A percentile compares a stretch with the other conserved stretches of the same genome.
phyloP scores from a whole-genome alignment of 2,888 invertebrate genomes.

The Mythimna impura region DNA sequence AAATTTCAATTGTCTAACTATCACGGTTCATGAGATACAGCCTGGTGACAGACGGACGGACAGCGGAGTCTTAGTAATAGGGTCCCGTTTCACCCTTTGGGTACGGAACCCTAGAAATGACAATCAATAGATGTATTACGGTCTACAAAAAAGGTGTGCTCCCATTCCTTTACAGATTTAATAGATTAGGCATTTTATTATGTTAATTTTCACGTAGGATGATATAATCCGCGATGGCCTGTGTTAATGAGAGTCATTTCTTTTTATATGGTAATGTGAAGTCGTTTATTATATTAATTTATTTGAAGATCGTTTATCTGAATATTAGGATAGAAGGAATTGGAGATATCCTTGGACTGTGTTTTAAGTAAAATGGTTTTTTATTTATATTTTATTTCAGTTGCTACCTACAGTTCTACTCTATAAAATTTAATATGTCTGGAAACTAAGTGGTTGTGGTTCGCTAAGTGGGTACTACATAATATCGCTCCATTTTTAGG shows the following conservation, averaged over 20 bases:
- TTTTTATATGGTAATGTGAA: conserved; percentile 57
- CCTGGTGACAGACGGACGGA: too few species aligned
- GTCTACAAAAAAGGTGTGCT: conserved; percentile 48
- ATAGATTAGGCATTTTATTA: conserved; percentile 55
- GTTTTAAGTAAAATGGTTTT: conserved; percentile 25
- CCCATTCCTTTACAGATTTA: conserved; percentile 37
- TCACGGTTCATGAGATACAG: too few species aligned
- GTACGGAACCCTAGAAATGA: conserved; percentile 22
- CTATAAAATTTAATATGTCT: conserved; percentile 4
- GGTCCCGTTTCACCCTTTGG: too few species aligned
- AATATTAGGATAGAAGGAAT: conserved; percentile 36
- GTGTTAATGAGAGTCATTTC: conserved; percentile 58
- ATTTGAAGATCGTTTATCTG: conserved; percentile 51
- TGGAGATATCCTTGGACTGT: conserved; percentile 44
- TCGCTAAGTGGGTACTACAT: too few species aligned
- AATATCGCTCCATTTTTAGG: too few species aligned
- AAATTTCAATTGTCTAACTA: too few species aligned
- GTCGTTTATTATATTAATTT: conserved; percentile 56
- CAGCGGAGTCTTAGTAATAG: too few species aligned
- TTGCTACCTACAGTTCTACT: conserved; percentile 25
- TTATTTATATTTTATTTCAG: not conserved
- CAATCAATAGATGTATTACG: conserved; percentile 35
- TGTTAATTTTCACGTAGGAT: conserved; percentile 64
- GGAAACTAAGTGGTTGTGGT: too few species aligned
- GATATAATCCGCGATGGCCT: conserved; percentile 46